These are phyloP conservation scores for Ecdyonurus torrentis DNA, from an alignment of 2,888 invertebrate species.

Conservation along the genomic window DNA sequence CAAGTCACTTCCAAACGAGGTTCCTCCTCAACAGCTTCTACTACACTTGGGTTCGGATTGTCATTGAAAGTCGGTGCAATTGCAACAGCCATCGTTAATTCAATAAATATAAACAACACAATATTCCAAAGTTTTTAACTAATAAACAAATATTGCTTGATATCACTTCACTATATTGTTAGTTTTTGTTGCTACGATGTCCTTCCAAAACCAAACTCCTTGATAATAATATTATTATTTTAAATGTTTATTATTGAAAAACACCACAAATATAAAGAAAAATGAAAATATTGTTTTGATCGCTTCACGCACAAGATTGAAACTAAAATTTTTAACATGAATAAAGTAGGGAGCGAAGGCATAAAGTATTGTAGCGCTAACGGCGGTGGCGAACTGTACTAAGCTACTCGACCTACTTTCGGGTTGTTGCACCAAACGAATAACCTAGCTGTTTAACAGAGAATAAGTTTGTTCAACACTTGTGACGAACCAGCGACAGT, in stretches of 20 bases:
- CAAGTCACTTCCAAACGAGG: neutral
- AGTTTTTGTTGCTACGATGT: neutral
- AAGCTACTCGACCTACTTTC: neutral
- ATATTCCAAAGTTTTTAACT: too few relatives aligned
- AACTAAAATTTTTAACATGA: neutral
- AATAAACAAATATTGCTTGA: too few relatives aligned
- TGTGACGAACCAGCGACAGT: neutral
- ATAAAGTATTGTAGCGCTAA: neutral
- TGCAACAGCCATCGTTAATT: neutral
- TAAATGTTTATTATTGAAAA: neutral
- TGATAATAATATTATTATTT: neutral
- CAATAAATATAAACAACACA: neutral
- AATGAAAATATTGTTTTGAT: neutral
- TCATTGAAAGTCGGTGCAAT: neutral
- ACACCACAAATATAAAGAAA: neutral
- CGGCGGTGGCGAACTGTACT: neutral
- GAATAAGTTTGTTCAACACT: neutral
- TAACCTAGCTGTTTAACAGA: neutral
- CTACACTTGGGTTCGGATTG: neutral
- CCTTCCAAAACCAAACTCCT: neutral
- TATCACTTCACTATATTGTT: neutral
- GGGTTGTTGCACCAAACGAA: conserved; percentile 2
- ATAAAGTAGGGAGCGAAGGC: neutral
- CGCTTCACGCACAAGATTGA: neutral
- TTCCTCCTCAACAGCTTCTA: neutral